Percentiles rank a stretch among this genome's conserved stretches.
Evolutionary conservation across 1,140 invertebrate species (phyloP).

Genomic region (Ostrea denselamellosa): DNA sequence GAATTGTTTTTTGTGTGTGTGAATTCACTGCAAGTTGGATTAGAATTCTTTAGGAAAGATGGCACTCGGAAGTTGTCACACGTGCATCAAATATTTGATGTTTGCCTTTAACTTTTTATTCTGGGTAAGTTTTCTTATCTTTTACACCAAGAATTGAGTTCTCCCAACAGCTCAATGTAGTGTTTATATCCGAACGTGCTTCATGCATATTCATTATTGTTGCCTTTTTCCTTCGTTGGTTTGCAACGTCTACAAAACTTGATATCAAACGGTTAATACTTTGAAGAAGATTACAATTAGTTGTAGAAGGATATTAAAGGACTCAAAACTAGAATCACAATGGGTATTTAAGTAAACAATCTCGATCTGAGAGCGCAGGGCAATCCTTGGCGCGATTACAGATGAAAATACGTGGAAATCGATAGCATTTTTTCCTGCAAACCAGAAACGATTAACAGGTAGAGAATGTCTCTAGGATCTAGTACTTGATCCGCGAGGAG

Average conservation of each 20-base stretch:
- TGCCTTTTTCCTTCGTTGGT: neutral
- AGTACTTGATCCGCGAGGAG: no score
- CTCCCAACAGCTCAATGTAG: neutral
- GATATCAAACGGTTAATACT: neutral
- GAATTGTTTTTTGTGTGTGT: neutral
- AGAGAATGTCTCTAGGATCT: no score
- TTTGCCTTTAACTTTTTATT: slow-evolving; percentile 79
- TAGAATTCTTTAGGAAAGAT: slow-evolving; percentile 49
- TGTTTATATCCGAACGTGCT: slow-evolving; percentile 17
- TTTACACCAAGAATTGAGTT: neutral
- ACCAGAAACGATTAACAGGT: no score
- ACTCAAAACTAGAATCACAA: no score
- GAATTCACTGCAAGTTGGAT: neutral
- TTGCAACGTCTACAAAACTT: neutral
- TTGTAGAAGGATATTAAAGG: neutral
- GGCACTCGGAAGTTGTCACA: slow-evolving; percentile 77
- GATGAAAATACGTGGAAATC: neutral
- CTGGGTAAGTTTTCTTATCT: slow-evolving; percentile 73
- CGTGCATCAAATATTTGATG: slow-evolving; percentile 79
- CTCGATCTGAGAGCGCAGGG: neutral
- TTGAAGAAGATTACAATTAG: neutral
- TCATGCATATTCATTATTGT: slow-evolving; percentile 24
- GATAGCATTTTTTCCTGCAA: no score
- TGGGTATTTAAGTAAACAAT: neutral
- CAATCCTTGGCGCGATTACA: neutral